Evolutionary conservation across 2,113 vertebrate genomes (phyloP).

Genomic region (Hiodon tergisus): DNA sequence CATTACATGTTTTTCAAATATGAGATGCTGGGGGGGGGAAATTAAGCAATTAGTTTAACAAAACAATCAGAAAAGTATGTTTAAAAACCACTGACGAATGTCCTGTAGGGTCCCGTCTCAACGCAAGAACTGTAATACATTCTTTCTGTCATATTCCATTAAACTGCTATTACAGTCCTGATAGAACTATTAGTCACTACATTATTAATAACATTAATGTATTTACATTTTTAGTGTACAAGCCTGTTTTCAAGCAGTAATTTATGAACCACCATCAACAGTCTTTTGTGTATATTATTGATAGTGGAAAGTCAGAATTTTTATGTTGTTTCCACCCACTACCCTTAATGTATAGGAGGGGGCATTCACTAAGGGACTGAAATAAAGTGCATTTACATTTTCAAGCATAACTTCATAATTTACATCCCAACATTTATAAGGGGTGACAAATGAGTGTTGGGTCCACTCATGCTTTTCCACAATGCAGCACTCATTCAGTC

Average conservation of each 20-base stretch:
- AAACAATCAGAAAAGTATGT: conserved; percentile 67
- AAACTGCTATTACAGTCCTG: conserved; percentile 73
- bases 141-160: conserved; percentile 75
- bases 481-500: conserved; percentile 73
- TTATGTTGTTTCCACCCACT: conserved; percentile 74
- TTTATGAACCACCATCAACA: conserved; percentile 96
- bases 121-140: conserved; percentile 67
- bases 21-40: conserved; percentile 49
- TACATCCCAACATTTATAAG: conserved; percentile 99
- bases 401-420: conserved; percentile 99
- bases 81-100: conserved; percentile 70
- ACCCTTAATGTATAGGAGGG: conserved; percentile 63
- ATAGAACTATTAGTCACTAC: conserved; percentile 91
- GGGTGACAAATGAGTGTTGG: conserved; percentile 76
- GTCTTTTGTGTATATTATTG: conserved; percentile 98
- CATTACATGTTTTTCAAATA: conserved; percentile 56
- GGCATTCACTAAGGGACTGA: conserved; percentile 96
- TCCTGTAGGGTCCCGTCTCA: conserved; percentile 60
- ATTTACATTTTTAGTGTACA: conserved; percentile 99
- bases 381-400: conserved; percentile 99
- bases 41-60: conserved; percentile 69
- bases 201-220: conserved; percentile 99
- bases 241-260: conserved; percentile 98
- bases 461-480: conserved; percentile 69
- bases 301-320: conserved; percentile 96